Percentiles rank a stretch among this genome's conserved stretches.
These are phyloP conservation scores for Ciona savignyi DNA, from an alignment of 23 tunicate species.

Conservation along the genomic window DNA sequence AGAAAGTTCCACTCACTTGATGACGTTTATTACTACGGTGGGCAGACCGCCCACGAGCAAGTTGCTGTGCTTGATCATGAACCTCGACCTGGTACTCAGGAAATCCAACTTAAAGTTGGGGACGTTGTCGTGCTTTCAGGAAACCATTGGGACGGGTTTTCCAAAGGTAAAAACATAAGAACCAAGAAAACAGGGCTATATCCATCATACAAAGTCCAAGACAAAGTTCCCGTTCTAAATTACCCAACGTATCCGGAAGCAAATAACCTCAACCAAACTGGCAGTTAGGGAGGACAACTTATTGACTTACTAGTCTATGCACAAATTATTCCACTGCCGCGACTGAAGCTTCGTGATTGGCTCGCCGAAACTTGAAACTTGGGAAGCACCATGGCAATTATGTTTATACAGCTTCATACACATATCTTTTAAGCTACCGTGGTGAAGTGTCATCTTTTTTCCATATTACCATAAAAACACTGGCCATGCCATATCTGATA, in stretches of 20 bases:
- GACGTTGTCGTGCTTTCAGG: conserved; percentile 69
- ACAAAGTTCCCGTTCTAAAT: conserved; percentile 24
- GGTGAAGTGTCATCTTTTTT: too few species aligned
- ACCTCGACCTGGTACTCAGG: conserved; percentile 16
- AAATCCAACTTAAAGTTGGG: conserved; percentile 51
- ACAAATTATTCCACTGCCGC: too few species aligned
- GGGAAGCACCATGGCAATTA: too few species aligned
- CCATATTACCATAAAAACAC: too few species aligned
- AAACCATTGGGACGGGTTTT: conserved; percentile 91
- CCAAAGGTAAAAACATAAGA: conserved; percentile 62
- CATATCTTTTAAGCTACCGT: too few species aligned
- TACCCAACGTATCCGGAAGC: conserved; percentile 69
- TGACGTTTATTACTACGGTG: conserved; percentile 85
- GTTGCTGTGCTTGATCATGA: conserved; percentile 34
- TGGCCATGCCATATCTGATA: too few species aligned
- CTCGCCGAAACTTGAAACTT: too few species aligned
- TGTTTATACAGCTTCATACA: too few species aligned
- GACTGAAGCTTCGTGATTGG: too few species aligned
- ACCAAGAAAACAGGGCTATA: conserved; percentile 50
- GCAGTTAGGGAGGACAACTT: too few species aligned
- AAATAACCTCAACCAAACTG: conserved; percentile 1
- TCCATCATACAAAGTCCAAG: conserved; percentile 80
- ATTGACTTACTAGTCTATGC: too few species aligned
- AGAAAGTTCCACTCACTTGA: conserved; percentile 49
- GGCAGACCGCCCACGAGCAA: conserved; percentile 56